Evolutionary conservation across 1,140 invertebrate species (phyloP).

Genomic region (Drosophila gunungcola): DNA sequence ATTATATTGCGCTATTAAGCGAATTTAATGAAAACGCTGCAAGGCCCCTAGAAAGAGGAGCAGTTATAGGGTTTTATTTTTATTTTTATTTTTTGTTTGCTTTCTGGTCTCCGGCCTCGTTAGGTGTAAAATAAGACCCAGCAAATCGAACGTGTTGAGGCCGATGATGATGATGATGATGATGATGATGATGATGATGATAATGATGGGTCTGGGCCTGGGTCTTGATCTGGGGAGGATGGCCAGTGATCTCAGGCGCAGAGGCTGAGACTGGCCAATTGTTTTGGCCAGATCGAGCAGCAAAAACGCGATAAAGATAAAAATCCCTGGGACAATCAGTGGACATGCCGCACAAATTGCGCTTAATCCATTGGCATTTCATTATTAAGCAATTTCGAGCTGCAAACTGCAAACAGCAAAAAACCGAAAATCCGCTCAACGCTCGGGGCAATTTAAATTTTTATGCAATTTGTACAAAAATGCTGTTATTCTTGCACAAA

Average conservation of each 20-base stretch:
- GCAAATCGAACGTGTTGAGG: constrained; percentile 35
- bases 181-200: constrained; percentile 11
- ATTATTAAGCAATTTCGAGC: constrained; percentile 78
- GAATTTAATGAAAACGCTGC: constrained; percentile 84
- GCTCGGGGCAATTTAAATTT: constrained; percentile 78
- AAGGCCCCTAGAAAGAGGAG: constrained; percentile 49
- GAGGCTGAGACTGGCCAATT: constrained; percentile 20
- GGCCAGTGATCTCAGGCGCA: not conserved
- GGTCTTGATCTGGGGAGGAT: constrained; percentile 4
- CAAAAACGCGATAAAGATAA: constrained; percentile 54
- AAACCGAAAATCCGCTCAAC: constrained; percentile 38
- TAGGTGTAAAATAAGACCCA: constrained; percentile 72
- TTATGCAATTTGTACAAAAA: constrained; percentile 84
- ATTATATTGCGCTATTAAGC: constrained; percentile 84
- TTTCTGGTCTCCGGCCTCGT: constrained; percentile 10
- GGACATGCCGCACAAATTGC: constrained; percentile 72
- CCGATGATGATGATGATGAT: constrained; percentile 13
- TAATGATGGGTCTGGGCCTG: constrained; percentile 5
- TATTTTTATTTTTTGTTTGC: not conserved
- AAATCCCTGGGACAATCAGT: constrained; percentile 56
- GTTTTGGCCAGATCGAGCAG: constrained; percentile 3
- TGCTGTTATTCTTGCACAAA: constrained; percentile 81
- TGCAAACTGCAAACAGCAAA: constrained; percentile 16
- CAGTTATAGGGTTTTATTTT: constrained; percentile 13
- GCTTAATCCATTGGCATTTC: constrained; percentile 83